Conservation (phyloP, 1,140 invertebrate species). For the Drosophila malerkotliana region DNA sequence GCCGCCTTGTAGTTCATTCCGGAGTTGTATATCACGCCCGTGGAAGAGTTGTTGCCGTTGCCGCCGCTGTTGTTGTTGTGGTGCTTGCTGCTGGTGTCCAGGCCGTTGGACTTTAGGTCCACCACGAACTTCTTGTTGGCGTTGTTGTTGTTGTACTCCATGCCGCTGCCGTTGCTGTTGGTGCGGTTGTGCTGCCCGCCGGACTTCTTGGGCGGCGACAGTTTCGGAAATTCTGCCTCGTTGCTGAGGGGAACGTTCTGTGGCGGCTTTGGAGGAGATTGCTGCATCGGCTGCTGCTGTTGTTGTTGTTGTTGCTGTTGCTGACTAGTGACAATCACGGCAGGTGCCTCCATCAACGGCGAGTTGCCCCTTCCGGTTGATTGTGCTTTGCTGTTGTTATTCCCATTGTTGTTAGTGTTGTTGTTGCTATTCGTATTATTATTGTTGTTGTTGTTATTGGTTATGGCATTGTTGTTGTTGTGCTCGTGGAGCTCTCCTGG, state of each 20-base stretch:
- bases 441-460: constrained; percentile 29
- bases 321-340: constrained; percentile 83
- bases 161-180: constrained; percentile 70
- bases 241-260: constrained; percentile 74
- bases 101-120: constrained; percentile 60
- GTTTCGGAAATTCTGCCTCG: constrained; percentile 81
- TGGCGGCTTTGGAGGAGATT: constrained; percentile 43
- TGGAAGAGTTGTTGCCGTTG: constrained; percentile 40
- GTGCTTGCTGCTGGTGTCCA: constrained; percentile 51
- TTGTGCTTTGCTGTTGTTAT: constrained; percentile 76
- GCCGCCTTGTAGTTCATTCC: constrained; percentile 80
- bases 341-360: constrained; percentile 84
- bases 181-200: constrained; percentile 68
- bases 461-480: constrained; percentile 49
- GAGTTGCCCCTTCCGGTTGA: constrained; percentile 78
- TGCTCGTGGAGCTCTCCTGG: constrained; percentile 61
- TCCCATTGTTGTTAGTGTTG: constrained; percentile 47
- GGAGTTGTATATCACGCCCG: constrained; percentile 68
- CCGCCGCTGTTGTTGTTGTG: constrained; percentile 22
- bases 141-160: constrained; percentile 65
- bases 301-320: constrained; percentile 81
- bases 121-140: constrained; percentile 67
- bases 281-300: constrained; percentile 64
- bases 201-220: constrained; percentile 81
- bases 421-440: constrained; percentile 54